Evolutionary conservation across 2,113 vertebrate species (phyloP).

Genomic region (Petrocephalus zakoni): DNA sequence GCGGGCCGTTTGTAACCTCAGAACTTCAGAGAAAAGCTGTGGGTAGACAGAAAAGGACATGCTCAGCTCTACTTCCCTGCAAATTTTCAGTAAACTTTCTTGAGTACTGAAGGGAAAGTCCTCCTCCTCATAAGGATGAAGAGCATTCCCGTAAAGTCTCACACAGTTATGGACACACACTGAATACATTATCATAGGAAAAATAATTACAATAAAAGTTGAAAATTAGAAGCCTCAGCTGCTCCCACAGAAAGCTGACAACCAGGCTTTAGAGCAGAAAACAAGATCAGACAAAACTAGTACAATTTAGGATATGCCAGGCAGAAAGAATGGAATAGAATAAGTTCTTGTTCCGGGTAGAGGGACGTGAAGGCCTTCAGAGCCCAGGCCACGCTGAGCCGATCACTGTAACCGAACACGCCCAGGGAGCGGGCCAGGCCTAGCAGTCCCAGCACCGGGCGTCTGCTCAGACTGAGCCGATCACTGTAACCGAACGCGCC

Average conservation of each 20-base stretch:
- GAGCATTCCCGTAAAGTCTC: no score
- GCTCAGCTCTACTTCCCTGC: neutral
- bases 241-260: neutral
- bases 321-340: neutral
- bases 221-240: neutral
- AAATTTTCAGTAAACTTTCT: neutral
- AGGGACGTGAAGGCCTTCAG: neutral
- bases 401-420: neutral
- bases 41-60: neutral
- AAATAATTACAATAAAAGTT: neutral
- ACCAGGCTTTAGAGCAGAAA: neutral
- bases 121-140: neutral
- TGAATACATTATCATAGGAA: neutral
- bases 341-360: neutral
- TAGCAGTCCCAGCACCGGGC: neutral
- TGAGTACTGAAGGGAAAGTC: neutral
- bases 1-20: no score
- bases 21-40: no score
- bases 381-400: neutral
- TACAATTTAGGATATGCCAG: neutral
- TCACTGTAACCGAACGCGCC: neutral
- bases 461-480: neutral
- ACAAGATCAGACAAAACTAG: neutral
- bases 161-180: no score
- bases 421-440: neutral